phyloP scores from a whole-genome alignment of 2,888 invertebrate genomes.

The Sisyra nigra region DNA sequence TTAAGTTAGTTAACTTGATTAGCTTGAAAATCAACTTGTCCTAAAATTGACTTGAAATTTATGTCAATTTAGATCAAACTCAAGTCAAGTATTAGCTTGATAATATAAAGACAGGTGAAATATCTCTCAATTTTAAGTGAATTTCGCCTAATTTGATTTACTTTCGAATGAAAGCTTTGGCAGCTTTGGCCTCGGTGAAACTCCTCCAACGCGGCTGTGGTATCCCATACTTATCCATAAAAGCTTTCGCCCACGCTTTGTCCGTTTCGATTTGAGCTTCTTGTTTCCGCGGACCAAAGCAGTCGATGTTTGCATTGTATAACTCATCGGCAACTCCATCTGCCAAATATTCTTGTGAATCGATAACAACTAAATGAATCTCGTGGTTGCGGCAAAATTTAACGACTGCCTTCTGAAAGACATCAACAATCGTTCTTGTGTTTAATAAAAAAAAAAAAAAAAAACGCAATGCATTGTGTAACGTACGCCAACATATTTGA shows the following conservation, averaged over 20 bases:
- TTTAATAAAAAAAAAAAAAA: conserved; percentile 15
- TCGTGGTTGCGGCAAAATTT: conserved; percentile 54
- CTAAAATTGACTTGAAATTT: no score
- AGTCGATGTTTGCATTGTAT: conserved; percentile 42
- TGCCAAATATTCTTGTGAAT: conserved; percentile 89
- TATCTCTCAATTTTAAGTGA: no score
- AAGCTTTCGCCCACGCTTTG: conserved; percentile 86
- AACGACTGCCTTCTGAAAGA: conserved; percentile 58
- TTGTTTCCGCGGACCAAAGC: conserved; percentile 74
- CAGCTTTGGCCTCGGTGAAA: conserved; percentile 57
- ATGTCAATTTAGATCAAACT: no score
- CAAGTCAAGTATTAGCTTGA: no score
- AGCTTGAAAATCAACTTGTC: no score
- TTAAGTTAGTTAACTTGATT: no score
- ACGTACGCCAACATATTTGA: no score
- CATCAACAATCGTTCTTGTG: no score
- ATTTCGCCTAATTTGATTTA: no score
- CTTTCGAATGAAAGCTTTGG: conserved; percentile 63
- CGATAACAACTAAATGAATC: conserved; percentile 70
- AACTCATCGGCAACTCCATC: conserved; percentile 71
- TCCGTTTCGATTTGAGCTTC: conserved; percentile 82
- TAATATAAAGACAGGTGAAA: no score
- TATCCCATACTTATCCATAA: conserved; percentile 78
- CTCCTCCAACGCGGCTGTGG: conserved; percentile 80
- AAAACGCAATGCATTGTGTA: no score